Evolutionary conservation across 92 coral and sea anemone genomes (phyloP).

Genomic region (Micromussa lordhowensis): DNA sequence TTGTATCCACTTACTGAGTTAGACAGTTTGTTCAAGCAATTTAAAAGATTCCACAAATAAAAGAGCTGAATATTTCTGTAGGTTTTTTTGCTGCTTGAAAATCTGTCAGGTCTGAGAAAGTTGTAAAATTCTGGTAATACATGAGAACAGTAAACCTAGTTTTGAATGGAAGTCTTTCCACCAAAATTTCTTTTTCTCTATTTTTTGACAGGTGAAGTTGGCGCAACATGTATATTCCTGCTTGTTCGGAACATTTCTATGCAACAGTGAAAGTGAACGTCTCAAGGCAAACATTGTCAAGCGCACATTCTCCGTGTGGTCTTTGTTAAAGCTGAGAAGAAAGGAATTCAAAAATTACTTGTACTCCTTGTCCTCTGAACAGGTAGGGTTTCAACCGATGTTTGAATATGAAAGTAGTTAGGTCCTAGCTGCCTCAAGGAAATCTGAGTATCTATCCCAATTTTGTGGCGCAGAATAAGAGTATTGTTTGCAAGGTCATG

Average conservation of each 20-base stretch:
- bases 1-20: neutral
- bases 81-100: no score
- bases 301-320: conserved; percentile 92
- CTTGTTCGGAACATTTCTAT: conserved; percentile 93
- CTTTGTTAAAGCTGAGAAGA: conserved; percentile 76
- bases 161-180: neutral
- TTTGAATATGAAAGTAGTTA: neutral
- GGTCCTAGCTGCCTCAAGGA: no score
- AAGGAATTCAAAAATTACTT: conserved; percentile 83
- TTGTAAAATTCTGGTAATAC: no score
- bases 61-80: no score
- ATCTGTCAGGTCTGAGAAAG: no score
- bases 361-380: conserved; percentile 72
- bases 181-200: neutral
- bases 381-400: conserved; percentile 57
- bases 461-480: neutral
- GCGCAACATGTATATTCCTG: conserved; percentile 94
- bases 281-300: conserved; percentile 66
- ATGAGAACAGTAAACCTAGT: neutral
- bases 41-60: no score
- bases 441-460: neutral
- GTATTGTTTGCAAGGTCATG: neutral
- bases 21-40: neutral
- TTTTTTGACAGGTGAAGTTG: conserved; percentile 78
- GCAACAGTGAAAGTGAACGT: conserved; percentile 91